Percentiles rank a stretch among this genome's conserved stretches.
Evolutionary conservation across 2,113 vertebrate species (phyloP).

Genomic region (Ranitomeya imitator): DNA sequence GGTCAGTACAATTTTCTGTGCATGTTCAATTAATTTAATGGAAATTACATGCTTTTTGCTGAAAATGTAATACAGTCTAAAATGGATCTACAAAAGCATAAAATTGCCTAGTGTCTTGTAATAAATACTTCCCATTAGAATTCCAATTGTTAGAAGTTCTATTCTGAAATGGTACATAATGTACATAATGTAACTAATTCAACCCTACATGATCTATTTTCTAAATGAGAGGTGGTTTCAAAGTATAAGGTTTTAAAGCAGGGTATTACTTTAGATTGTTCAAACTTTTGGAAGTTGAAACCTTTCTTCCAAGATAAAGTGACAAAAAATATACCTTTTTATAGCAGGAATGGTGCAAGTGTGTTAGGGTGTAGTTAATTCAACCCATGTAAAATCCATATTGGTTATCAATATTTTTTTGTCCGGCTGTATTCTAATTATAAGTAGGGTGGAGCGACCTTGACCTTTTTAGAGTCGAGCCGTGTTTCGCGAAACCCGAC

Average conservation of each 20-base stretch:
- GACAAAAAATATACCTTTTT: neutral
- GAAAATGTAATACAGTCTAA: slow-evolving; percentile 38
- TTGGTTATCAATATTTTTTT: neutral
- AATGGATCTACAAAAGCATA: slow-evolving; percentile 37
- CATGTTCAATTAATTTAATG: slow-evolving; percentile 54
- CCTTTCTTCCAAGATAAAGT: neutral
- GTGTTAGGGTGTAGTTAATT: neutral
- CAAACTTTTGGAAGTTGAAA: slow-evolving; percentile 34
- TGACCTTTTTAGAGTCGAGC: too few species aligned
- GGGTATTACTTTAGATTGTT: slow-evolving; percentile 10
- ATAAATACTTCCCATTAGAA: slow-evolving; percentile 46
- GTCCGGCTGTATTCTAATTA: neutral
- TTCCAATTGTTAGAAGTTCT: slow-evolving; percentile 37
- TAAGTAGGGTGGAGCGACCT: too few species aligned
- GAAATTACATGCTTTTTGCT: slow-evolving; percentile 55
- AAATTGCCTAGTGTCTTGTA: slow-evolving; percentile 39
- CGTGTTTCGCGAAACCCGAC: too few species aligned
- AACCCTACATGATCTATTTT: slow-evolving; percentile 17
- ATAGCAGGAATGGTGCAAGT: neutral
- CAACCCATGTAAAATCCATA: neutral
- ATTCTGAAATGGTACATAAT: slow-evolving; percentile 42
- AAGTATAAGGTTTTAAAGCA: neutral
- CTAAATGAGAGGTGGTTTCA: slow-evolving; percentile 21
- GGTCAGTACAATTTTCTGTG: slow-evolving; percentile 58
- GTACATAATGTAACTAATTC: slow-evolving; percentile 47